Conservation (phyloP, 2,113 vertebrate species). For the Lagenorhynchus albirostris region DNA sequence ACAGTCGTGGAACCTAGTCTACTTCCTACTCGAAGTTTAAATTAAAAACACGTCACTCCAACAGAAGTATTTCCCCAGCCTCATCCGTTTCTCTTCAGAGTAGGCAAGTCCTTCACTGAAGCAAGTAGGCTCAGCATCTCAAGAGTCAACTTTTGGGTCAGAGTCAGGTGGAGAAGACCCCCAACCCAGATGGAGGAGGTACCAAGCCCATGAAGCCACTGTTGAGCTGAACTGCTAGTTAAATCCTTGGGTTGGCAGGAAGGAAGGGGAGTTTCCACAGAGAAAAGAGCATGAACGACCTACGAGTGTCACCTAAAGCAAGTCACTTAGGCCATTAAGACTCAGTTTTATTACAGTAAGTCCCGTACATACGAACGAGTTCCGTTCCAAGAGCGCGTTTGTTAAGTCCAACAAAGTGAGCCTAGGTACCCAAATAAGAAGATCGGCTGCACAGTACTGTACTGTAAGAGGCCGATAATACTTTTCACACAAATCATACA, state of each 20-base stretch:
- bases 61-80: neutral
- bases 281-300: neutral
- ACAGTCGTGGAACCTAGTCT: neutral
- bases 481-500: no score
- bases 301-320: fast-evolving
- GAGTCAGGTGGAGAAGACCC: neutral
- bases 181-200: no score
- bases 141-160: neutral
- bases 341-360: neutral
- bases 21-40: neutral
- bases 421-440: no score
- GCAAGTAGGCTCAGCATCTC: neutral
- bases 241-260: neutral
- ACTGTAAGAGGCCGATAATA: no score
- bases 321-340: neutral
- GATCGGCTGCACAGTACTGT: no score
- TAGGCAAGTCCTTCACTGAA: neutral
- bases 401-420: no score
- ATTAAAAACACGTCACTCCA: neutral
- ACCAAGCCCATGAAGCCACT: neutral
- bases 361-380: no score
- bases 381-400: no score
- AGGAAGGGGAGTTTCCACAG: neutral
- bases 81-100: neutral
- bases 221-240: neutral